Evolutionary conservation across 2,113 vertebrate genomes (phyloP), one percentile per base, ranked within the genome.

Genomic region (Sminthopsis crassicaudata): DNA sequence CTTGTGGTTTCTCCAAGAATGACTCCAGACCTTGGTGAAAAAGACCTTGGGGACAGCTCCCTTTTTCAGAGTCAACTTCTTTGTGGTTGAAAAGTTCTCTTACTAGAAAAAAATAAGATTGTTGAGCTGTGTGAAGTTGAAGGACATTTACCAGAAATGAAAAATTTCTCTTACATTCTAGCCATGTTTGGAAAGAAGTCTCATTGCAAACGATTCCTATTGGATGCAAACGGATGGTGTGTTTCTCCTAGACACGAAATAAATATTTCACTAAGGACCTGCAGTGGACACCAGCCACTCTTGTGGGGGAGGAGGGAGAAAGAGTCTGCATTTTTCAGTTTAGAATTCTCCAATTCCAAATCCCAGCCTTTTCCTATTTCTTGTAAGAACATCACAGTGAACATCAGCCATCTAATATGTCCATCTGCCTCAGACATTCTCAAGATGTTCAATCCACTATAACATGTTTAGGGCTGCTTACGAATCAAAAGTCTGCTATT

Each of bases 1-100:
- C 30, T 90, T 97, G 94, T 90, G 90, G 93, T 92, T 96, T 96
- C 93, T 93, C 93, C 84, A 60, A 46, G 50, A 95, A 97, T 89
- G 36, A 92, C 91, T 90, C 92, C 84, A 92, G 94, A 94, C 92
- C 91, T 2, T 0, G 89, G 24, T 30, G 60, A 53, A 50, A 95
- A 90, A 46, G 89, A 36, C 22, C 60, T 53, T 46, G 26, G 48
- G 16, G 22, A 93, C 76, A 52, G 94, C 30, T 76, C 53, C 46
- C 46, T 94, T 93, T 89, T 95, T 94, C 55, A 76, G 53, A 53
- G 24, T n/a, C 50, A 95, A 97, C 92, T 95, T 95, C 93, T 96
- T 90, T 94, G 88, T 93, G 91, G 54, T 60, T 92, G 16, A 42
- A 95, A 50, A 94, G 55, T 95, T 95, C 42, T 90, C 88, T 90